Evolutionary conservation across 2,888 invertebrate species (phyloP).

Genomic region (Pediacus dermestoides): DNA sequence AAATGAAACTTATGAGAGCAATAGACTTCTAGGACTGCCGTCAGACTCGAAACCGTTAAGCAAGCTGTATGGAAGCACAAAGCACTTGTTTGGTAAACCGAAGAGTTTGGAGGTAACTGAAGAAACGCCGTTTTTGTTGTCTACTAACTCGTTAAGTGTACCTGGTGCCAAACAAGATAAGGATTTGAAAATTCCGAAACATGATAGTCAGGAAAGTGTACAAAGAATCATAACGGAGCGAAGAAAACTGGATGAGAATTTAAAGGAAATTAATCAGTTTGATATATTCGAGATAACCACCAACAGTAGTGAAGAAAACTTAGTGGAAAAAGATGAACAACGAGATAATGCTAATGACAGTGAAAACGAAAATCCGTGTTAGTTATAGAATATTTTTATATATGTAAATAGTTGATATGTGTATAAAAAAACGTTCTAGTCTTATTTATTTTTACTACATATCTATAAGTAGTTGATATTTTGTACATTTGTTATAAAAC

Average conservation of each 20-base stretch:
- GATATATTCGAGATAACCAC: constrained; percentile 45
- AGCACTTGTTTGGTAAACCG: constrained; percentile 56
- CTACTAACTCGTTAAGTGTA: constrained; percentile 14
- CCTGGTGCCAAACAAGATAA: constrained; percentile 11
- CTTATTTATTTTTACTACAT: constrained; percentile 33
- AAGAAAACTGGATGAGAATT: constrained; percentile 55
- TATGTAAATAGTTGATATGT: constrained; percentile 27
- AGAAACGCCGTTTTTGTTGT: constrained; percentile 51
- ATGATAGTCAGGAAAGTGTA: constrained; percentile 54
- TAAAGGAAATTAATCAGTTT: constrained; percentile 42
- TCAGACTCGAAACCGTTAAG: constrained; percentile 42
- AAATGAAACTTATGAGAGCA: constrained; percentile 35
- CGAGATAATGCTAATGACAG: constrained; percentile 20
- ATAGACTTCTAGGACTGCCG: constrained; percentile 36
- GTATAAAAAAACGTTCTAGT: constrained; percentile 24
- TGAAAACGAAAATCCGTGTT: constrained; percentile 18
- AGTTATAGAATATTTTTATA: constrained; percentile 26
- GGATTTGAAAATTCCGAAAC: constrained; percentile 35
- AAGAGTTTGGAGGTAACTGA: constrained; percentile 55
- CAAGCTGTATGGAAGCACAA: constrained; percentile 53
- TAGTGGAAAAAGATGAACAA: constrained; percentile 24
- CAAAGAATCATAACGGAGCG: constrained; percentile 61
- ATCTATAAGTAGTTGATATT: constrained; percentile 29
- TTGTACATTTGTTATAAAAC: constrained; percentile 27
- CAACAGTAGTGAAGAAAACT: constrained; percentile 38